Evolutionary conservation across 2,888 invertebrate species (phyloP).

Genomic region (Catocala fraxini): DNA sequence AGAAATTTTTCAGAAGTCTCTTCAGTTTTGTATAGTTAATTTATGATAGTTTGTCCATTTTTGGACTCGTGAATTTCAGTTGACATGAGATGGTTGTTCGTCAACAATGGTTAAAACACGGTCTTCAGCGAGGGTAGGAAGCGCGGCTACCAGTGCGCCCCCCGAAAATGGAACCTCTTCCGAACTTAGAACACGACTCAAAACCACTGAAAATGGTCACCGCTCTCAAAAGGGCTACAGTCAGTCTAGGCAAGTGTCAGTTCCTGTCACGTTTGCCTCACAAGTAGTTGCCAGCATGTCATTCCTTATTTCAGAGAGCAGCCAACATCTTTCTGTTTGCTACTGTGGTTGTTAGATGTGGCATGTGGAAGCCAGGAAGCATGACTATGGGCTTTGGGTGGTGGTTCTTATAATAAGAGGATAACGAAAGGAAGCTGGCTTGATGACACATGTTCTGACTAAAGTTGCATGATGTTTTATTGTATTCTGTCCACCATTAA

Average conservation of each 20-base stretch:
- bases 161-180: conserved; percentile 80
- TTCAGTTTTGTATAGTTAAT: conserved; percentile 65
- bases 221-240: conserved; percentile 75
- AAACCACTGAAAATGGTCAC: conserved; percentile 78
- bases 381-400: conserved; percentile 65
- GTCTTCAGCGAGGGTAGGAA: conserved; percentile 86
- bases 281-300: conserved; percentile 90
- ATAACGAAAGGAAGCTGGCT: conserved; percentile 9
- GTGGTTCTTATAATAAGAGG: conserved; percentile 47
- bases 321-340: conserved; percentile 32
- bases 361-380: conserved; percentile 48
- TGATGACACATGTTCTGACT: conserved; percentile 17
- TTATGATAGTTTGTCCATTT: conserved; percentile 81
- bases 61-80: conserved; percentile 85
- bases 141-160: conserved; percentile 74
- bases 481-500: conserved; percentile 4
- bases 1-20: conserved; percentile 84
- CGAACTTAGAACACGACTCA: conserved; percentile 82
- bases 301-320: conserved; percentile 35
- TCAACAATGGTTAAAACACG: conserved; percentile 88
- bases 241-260: conserved; percentile 82
- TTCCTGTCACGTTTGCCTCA: conserved; percentile 88
- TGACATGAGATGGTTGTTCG: conserved; percentile 85
- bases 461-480: conserved; percentile 41
- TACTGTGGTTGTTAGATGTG: conserved; percentile 33